These are phyloP conservation scores for Abrostola tripartita DNA, from an alignment of 2,888 invertebrate genomes.

Conservation along the genomic window DNA sequence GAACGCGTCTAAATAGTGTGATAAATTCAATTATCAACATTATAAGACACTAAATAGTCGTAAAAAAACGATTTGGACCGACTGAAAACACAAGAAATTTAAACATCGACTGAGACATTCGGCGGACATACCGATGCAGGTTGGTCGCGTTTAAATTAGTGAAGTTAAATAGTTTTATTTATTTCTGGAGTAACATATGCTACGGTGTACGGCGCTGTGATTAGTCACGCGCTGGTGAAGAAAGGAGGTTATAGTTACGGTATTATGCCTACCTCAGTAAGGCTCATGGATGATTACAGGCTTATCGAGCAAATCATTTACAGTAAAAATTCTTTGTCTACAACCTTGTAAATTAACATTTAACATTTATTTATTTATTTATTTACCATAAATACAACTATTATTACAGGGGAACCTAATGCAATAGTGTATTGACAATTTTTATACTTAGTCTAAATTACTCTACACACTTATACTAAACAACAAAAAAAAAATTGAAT, in stretches of 20 bases:
- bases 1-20: conserved; percentile 13
- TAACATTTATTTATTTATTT: too few species aligned
- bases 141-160: conserved; percentile 40
- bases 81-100: conserved; percentile 24
- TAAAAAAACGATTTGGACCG: conserved; percentile 36
- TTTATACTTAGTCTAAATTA: too few species aligned
- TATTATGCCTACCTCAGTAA: conserved; percentile 39
- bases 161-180: conserved; percentile 58
- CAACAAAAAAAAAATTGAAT: too few species aligned
- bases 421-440: too few species aligned
- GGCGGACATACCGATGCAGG: conserved; percentile 36
- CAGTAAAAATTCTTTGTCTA: too few species aligned
- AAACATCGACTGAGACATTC: conserved; percentile 26
- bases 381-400: too few species aligned
- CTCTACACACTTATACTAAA: too few species aligned
- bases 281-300: conserved; percentile 12
- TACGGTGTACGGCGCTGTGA: conserved; percentile 44
- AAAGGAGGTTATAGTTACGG: not conserved
- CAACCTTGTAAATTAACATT: too few species aligned
- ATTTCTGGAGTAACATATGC: conserved; percentile 65
- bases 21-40: conserved; percentile 30
- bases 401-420: too few species aligned
- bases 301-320: too few species aligned
- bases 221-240: conserved; percentile 10
- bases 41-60: conserved; percentile 25